Evolutionary conservation across 1,140 invertebrate species (phyloP), one percentile per base, ranked within the genome.

Genomic region (Bombus superbus): DNA sequence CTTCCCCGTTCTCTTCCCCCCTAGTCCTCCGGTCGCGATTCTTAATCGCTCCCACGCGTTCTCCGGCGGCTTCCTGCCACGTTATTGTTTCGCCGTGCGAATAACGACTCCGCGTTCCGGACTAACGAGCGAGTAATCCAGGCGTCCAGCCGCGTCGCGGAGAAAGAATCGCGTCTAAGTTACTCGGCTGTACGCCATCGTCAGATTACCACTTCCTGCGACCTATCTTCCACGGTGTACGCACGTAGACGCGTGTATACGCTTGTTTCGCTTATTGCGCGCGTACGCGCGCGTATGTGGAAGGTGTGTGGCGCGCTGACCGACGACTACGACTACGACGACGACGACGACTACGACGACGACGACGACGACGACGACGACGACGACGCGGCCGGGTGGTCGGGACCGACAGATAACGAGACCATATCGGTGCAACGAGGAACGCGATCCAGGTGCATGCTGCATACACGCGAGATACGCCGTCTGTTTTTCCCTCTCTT

Each of bases 201-300:
- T 42, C 62, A 90, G 89, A 90, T 90, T 90, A 90, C 74, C 83
- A 85, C 86, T 90, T 90, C 89, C 89, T 90, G 89, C 84, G 73
- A 72, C 86, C 89, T 88, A 90, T 90, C 89, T 81, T 68, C n/a
- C 83, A n/a, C 73, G 79, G 80, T 85, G 80, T 83, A 74, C 73
- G 75, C 57, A 32, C 53, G n/a, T 10, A 13, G 3, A 47, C 15
- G 62, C 4, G 9, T 0, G 25, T 28, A 59, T 10, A 53, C 72
- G 25, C 53, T 18, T 28, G 38, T 18, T 15, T n/a, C n/a, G 15
- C 22, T 32, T 5, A 15, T 76, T n/a, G 25, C 35, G 2, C 28
- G 57, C 9, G 32, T 42, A 2, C 15, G 11, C 57, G 75, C 25
- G 81, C 28, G 22, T 18, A 11, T 10, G 32, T 44, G 32, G 1